Evolutionary conservation across 2,888 invertebrate genomes (phyloP).

Genomic region (Dusona sp.): DNA sequence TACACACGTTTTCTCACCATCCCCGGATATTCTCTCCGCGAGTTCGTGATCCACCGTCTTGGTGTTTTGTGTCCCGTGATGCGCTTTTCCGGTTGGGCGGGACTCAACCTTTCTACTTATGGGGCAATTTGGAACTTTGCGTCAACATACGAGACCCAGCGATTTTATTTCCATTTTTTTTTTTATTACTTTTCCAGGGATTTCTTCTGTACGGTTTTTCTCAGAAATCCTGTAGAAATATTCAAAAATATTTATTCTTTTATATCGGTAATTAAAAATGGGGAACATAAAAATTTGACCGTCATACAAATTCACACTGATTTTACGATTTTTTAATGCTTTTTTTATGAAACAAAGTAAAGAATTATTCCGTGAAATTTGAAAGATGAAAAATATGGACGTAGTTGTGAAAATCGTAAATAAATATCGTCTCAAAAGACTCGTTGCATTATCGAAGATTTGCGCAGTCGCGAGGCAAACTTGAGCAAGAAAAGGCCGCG

Average conservation of each 20-base stretch:
- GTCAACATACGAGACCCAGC: neutral
- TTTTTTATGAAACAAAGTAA: too few relatives aligned
- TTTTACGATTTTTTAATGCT: too few relatives aligned
- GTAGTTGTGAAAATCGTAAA: neutral
- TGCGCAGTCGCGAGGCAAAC: neutral
- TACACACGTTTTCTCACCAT: conserved; percentile 56
- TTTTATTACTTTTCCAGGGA: neutral
- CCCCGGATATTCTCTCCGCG: neutral
- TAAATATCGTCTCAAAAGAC: conserved; percentile 6
- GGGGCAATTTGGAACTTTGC: conserved; percentile 11
- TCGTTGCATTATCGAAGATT: conserved; percentile 39
- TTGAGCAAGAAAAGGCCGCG: conserved; percentile 38
- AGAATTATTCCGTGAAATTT: too few relatives aligned
- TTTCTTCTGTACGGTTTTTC: neutral
- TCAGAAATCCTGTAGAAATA: too few relatives aligned
- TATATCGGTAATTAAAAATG: too few relatives aligned
- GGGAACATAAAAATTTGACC: too few relatives aligned
- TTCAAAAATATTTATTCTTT: too few relatives aligned
- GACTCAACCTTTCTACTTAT: neutral
- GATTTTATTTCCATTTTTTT: too few relatives aligned
- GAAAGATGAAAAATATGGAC: neutral
- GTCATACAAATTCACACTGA: too few relatives aligned
- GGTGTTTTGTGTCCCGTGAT: neutral
- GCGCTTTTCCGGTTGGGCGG: conserved; percentile 25
- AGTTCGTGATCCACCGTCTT: neutral